Conservation (phyloP, 2,888 invertebrate species). For the Reticulitermes lucifugus region DNA sequence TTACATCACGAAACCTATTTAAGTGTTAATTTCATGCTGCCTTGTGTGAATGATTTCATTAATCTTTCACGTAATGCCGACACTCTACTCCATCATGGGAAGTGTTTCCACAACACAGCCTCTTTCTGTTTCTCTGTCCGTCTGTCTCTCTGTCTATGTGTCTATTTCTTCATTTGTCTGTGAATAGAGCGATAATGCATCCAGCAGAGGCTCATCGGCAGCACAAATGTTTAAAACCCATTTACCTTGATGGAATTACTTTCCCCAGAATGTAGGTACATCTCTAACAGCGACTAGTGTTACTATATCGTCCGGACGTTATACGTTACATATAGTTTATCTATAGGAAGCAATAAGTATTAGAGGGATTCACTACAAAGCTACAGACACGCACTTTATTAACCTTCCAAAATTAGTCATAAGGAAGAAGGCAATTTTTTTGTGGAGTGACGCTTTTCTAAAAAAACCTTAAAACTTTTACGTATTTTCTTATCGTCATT, state of each 20-base stretch:
- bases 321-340: background rate
- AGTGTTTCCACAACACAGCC: background rate
- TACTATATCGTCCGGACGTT: background rate
- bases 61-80: constrained; percentile 22
- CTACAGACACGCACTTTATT: too few relatives aligned
- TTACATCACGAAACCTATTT: background rate
- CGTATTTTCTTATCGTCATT: too few relatives aligned
- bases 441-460: too few relatives aligned
- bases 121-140: too few relatives aligned
- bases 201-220: background rate
- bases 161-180: background rate
- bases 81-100: constrained; percentile 19
- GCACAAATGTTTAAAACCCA: background rate
- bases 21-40: background rate
- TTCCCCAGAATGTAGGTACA: background rate
- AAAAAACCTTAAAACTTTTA: too few relatives aligned
- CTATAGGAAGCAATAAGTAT: too few relatives aligned
- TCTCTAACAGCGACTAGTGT: background rate
- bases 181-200: background rate
- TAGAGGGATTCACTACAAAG: too few relatives aligned
- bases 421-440: too few relatives aligned
- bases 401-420: too few relatives aligned
- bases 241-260: constrained; percentile 1
- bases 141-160: too few relatives aligned
- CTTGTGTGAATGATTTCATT: constrained; percentile 13